Percentiles rank a stretch among this genome's conserved stretches.
Conservation (phyloP, 2,888 invertebrate genomes). For the Torymus tubicola region DNA sequence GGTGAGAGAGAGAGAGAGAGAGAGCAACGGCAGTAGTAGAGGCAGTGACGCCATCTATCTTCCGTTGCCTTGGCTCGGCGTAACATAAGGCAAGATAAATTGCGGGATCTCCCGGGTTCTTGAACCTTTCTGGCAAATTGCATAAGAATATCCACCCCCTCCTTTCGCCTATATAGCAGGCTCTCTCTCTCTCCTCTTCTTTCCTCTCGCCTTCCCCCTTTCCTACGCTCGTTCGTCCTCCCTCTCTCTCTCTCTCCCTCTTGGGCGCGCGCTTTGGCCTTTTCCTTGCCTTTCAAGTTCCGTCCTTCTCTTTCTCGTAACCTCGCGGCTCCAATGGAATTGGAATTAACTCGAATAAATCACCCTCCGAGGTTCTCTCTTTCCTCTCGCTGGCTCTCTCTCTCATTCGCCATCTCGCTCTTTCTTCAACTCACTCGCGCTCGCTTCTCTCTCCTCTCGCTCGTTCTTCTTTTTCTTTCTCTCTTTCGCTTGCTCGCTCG, state of each 20-base stretch:
- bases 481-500: constrained; percentile 4
- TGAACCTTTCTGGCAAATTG: constrained; percentile 77
- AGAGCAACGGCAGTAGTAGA: constrained; percentile 56
- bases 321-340: constrained; percentile 76
- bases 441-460: background rate
- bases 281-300: constrained; percentile 61
- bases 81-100: constrained; percentile 77
- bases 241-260: constrained; percentile 61
- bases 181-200: constrained; percentile 51
- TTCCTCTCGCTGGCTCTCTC: constrained; percentile 44
- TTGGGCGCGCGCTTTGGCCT: constrained; percentile 59
- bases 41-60: constrained; percentile 77
- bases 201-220: constrained; percentile 58
- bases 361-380: constrained; percentile 66
- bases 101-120: constrained; percentile 77
- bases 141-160: constrained; percentile 74
- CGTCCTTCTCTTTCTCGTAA: constrained; percentile 60
- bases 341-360: constrained; percentile 76
- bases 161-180: constrained; percentile 55
- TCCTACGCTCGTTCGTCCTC: constrained; percentile 57
- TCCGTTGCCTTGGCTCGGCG: constrained; percentile 76
- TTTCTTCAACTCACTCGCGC: constrained; percentile 26
- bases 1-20: background rate
- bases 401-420: constrained; percentile 18
- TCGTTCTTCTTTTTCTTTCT: background rate